Conservation (phyloP, 2,113 vertebrate species). For the Parus major region DNA sequence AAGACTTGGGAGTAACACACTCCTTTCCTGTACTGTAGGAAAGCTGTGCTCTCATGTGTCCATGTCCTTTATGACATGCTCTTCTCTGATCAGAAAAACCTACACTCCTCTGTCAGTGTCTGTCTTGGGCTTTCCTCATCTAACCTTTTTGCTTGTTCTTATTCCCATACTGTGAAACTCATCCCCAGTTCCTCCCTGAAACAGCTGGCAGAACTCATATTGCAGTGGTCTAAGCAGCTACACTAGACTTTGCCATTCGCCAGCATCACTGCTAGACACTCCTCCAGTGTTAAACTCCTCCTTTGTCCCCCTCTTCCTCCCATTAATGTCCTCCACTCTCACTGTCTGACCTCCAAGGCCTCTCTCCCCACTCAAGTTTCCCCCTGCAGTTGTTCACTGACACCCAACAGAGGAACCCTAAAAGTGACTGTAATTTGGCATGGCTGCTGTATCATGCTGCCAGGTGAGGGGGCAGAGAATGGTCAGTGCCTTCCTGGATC, state of each 20-base stretch:
- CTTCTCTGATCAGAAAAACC: not conserved
- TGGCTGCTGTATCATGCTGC: not conserved
- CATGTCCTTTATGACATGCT: not conserved
- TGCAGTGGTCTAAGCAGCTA: not conserved
- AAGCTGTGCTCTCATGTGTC: not conserved
- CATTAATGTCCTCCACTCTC: not conserved
- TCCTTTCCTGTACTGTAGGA: not conserved
- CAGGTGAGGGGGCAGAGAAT: not conserved
- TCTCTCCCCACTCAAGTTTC: not conserved
- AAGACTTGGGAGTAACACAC: not conserved
- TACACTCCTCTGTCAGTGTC: not conserved
- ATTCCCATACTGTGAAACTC: not conserved
- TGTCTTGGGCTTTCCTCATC: not conserved
- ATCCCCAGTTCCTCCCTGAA: not conserved
- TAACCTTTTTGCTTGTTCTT: not conserved
- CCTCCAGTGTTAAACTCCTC: not conserved
- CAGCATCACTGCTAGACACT: not conserved
- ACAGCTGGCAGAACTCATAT: not conserved
- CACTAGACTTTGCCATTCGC: not conserved
- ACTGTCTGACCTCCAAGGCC: not conserved
- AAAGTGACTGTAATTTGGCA: not conserved
- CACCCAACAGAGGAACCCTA: not conserved
- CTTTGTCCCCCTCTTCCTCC: not conserved
- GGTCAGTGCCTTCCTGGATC: not conserved
- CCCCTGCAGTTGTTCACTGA: not conserved